phyloP scores from a whole-genome alignment of 35 echinoderm and acorn worm genomes.

The Ophioderma brevispina region DNA sequence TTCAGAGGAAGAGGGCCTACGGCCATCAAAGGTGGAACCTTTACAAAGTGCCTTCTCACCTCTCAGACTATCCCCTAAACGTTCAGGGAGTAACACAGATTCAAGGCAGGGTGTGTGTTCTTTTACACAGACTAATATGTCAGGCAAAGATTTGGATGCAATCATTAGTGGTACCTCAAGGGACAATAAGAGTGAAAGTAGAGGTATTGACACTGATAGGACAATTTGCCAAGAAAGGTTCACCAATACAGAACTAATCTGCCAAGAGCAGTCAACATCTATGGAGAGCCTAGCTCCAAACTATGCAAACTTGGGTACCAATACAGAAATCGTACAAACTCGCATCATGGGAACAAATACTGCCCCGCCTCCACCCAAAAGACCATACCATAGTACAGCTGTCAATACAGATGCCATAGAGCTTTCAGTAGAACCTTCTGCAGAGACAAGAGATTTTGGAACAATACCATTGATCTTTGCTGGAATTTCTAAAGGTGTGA shows the following conservation, averaged over 20 bases:
- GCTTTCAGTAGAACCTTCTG: neutral
- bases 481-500: conserved; percentile 1
- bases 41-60: neutral
- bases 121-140: neutral
- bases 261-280: conserved; percentile 36
- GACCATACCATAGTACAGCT: neutral
- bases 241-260: no score
- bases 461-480: conserved; percentile 11
- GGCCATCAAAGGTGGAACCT: neutral
- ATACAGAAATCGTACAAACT: conserved; percentile 61
- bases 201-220: no score
- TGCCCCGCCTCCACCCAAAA: conserved; percentile 12
- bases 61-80: neutral
- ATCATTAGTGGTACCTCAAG: neutral
- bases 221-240: no score
- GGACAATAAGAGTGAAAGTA: neutral
- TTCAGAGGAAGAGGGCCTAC: neutral
- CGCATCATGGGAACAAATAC: conserved; percentile 74
- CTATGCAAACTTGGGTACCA: conserved; percentile 23
- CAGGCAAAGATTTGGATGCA: neutral
- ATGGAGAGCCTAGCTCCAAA: conserved; percentile 13
- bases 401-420: conserved; percentile 37
- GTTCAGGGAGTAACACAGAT: neutral
- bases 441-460: conserved; percentile 29
- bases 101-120: no score